These are phyloP conservation scores for Tympanoctomys barrerae DNA, from an alignment of 2,797 vertebrate species.

Conservation along the genomic window DNA sequence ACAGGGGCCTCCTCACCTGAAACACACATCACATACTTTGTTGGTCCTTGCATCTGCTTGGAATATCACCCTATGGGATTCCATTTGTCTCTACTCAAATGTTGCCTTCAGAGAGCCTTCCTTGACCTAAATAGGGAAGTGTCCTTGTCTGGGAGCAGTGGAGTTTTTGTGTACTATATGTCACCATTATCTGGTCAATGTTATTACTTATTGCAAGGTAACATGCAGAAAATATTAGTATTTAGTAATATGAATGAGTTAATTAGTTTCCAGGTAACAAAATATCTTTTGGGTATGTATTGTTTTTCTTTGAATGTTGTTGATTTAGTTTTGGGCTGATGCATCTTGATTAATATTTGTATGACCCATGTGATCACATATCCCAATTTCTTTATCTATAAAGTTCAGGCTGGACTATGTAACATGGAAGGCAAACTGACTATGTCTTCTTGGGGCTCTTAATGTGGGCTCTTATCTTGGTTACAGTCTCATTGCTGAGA, in stretches of 20 bases:
- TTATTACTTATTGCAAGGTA: background rate
- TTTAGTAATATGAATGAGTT: background rate
- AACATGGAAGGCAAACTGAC: background rate
- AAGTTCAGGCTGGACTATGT: slow-evolving; percentile 35
- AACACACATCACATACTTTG: background rate
- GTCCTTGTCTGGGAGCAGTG: background rate
- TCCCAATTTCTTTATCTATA: background rate
- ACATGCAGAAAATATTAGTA: background rate
- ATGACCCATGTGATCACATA: background rate
- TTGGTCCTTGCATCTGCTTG: background rate
- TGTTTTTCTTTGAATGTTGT: background rate
- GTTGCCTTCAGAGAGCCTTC: background rate
- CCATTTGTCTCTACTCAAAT: background rate
- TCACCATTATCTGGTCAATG: background rate
- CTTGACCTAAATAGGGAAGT: background rate
- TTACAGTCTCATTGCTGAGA: background rate
- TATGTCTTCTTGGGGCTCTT: background rate
- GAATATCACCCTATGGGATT: background rate
- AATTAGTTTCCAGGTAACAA: slow-evolving; percentile 16
- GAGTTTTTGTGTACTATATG: background rate
- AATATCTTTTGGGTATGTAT: slow-evolving; percentile 5
- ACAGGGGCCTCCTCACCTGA: background rate
- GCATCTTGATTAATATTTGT: background rate
- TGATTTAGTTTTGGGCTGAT: slow-evolving; percentile 37
- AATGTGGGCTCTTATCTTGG: background rate